Percentiles rank a stretch among this genome's conserved stretches.
These are phyloP conservation scores for Spermophilus dauricus DNA, from an alignment of 2,113 vertebrate genomes.

Conservation along the genomic window DNA sequence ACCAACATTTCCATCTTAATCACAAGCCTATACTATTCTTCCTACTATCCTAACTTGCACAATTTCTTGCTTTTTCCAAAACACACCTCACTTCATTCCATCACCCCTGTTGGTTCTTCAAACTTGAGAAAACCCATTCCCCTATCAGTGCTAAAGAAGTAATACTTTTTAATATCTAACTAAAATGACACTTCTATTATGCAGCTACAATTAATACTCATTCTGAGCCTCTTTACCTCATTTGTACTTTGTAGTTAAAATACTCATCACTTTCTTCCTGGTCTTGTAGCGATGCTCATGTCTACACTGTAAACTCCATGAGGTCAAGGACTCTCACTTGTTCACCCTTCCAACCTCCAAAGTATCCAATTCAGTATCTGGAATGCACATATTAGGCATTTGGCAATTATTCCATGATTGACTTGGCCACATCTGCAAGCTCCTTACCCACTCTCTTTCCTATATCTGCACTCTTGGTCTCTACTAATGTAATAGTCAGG, in stretches of 20 bases:
- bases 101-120: neutral
- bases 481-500: constrained; percentile 34
- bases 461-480: constrained; percentile 11
- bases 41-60: neutral
- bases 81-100: neutral
- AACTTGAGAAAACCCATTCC: neutral
- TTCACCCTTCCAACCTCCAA: neutral
- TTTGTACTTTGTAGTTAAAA: neutral
- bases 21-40: neutral
- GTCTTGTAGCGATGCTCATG: neutral
- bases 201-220: neutral
- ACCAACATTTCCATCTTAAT: neutral
- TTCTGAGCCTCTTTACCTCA: neutral
- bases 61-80: constrained; percentile 27
- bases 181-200: constrained; percentile 43
- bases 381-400: constrained; percentile 2
- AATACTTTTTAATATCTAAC: neutral
- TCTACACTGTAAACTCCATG: neutral
- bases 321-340: neutral
- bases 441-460: neutral
- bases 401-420: constrained; percentile 35
- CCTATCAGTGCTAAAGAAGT: neutral
- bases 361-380: neutral
- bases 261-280: neutral
- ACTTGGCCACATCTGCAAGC: neutral